Percentiles rank a stretch among this genome's conserved stretches.
phyloP scores from a whole-genome alignment of 2,888 invertebrate genomes.

The Xiphydria camelus region DNA sequence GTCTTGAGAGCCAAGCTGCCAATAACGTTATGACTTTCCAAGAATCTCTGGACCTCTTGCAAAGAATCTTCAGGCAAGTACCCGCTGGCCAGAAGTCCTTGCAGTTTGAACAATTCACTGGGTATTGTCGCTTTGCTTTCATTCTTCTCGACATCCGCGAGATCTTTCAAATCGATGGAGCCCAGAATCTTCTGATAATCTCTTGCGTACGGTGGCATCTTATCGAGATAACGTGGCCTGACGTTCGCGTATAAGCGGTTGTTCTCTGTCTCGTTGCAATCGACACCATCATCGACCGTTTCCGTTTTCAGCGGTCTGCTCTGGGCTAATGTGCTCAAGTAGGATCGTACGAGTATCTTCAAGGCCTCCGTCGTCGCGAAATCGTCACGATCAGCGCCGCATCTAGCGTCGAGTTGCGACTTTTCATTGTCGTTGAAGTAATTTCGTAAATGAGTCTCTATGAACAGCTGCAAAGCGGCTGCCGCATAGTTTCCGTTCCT shows the following conservation, averaged over 20 bases:
- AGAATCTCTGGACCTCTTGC: conserved; percentile 66
- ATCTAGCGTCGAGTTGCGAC: conserved; percentile 3
- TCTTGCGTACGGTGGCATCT: conserved; percentile 58
- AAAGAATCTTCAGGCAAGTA: conserved; percentile 62
- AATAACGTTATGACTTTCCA: conserved; percentile 62
- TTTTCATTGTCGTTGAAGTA: conserved; percentile 29
- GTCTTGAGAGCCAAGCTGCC: conserved; percentile 61
- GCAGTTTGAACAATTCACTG: conserved; percentile 52
- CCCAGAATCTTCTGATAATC: conserved; percentile 37
- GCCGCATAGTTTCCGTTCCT: conserved; percentile 55
- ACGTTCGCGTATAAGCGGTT: conserved; percentile 39
- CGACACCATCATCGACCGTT: background rate
- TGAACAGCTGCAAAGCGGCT: conserved; percentile 50
- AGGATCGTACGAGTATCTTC: conserved; percentile 66
- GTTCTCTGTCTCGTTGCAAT: background rate
- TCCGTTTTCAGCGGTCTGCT: conserved; percentile 30
- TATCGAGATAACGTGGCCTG: conserved; percentile 59
- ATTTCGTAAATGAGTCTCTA: conserved; percentile 49
- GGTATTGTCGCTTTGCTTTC: conserved; percentile 30
- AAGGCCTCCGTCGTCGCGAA: conserved; percentile 61
- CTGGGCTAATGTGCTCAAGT: conserved; percentile 60
- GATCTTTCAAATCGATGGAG: conserved; percentile 30
- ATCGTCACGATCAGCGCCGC: conserved; percentile 55
- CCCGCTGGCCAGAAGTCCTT: conserved; percentile 65
- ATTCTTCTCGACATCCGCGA: conserved; percentile 25